Percentiles rank a stretch among this genome's conserved stretches.
These are phyloP conservation scores for Larimichthys crocea DNA, from an alignment of 2,113 vertebrate genomes.

Conservation along the genomic window DNA sequence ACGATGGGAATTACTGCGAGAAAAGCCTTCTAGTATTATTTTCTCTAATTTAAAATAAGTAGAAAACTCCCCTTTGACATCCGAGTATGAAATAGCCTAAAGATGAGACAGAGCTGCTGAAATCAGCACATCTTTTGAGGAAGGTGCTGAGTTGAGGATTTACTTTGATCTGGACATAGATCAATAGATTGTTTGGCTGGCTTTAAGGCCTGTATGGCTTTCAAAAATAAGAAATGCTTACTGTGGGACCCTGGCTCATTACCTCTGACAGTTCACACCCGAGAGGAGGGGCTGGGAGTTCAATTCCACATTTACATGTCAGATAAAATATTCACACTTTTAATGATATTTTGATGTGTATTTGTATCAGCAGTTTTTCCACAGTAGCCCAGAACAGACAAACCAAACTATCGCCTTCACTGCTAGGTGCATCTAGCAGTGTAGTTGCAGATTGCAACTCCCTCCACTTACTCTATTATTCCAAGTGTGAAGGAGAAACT, in stretches of 20 bases:
- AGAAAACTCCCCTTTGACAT: constrained; percentile 2
- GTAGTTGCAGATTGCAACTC: no score
- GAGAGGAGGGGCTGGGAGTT: not conserved
- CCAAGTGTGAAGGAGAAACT: no score
- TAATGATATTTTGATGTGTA: not conserved
- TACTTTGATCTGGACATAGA: constrained; percentile 39
- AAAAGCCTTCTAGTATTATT: not conserved
- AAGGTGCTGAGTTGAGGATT: constrained; percentile 55
- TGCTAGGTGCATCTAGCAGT: no score
- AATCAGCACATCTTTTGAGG: constrained; percentile 51
- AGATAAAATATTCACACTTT: not conserved
- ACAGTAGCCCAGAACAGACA: no score
- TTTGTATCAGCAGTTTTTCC: no score
- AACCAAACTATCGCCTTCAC: no score
- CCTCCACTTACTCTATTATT: no score
- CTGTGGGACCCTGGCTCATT: constrained; percentile 4
- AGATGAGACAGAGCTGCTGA: constrained; percentile 30
- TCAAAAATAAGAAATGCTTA: constrained; percentile 9
- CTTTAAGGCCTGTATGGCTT: constrained; percentile 1
- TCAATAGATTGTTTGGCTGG: constrained; percentile 14
- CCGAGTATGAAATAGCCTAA: constrained; percentile 22
- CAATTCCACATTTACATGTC: not conserved
- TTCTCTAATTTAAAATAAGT: constrained; percentile 2
- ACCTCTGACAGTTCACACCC: not conserved
- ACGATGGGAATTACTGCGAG: not conserved